Base-by-base conservation (phyloP, 2,888 invertebrate genomes). In the Tubiluchus corallicola region DNA sequence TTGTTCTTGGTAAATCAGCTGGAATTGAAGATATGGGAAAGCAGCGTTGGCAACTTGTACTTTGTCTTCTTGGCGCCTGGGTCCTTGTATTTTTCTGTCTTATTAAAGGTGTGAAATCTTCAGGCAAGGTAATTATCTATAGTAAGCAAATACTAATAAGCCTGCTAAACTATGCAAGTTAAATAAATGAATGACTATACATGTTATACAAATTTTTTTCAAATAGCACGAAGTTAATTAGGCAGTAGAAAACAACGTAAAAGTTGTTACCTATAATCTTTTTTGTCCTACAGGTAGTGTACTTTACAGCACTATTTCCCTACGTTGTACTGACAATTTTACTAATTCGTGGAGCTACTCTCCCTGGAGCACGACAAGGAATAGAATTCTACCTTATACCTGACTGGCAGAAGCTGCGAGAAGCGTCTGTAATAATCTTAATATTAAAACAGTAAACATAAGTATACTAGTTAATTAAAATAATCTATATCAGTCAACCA, bases 91-190 rank as follows among this genome's bases (percentile, higher is more conserved):
- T 60, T 51, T 53, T 59, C 45, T 62, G 62, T 48, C 53, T 62
- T 20, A 59, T 58, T 45, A 60, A 60, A 46, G 62, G 62, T 5
- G 60, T 64, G 18, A 59, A 63, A 51, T 59, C 60, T 20, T 54
- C 63, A 9, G 63, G 64, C 45, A 63, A 62, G 55, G 59, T 59
- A 48, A 42, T 48, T n/a, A n/a, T n/a, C n/a, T n/a, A n/a, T n/a
- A n/a, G n/a, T n/a, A n/a, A n/a, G n/a, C n/a, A n/a, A n/a, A n/a
- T n/a, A n/a, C n/a, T n/a, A n/a, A n/a, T n/a, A n/a, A n/a, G n/a
- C n/a, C n/a, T n/a, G n/a, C n/a, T n/a, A n/a, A n/a, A n/a, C n/a
- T n/a, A n/a, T n/a, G n/a, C n/a, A n/a, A n/a, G n/a, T n/a, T n/a
- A n/a, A n/a, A n/a, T n/a, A n/a, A n/a, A n/a, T n/a, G n/a, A n/a